These are phyloP conservation scores for Atrina japonica DNA, from an alignment of 2,888 invertebrate species.

Conservation along the genomic window DNA sequence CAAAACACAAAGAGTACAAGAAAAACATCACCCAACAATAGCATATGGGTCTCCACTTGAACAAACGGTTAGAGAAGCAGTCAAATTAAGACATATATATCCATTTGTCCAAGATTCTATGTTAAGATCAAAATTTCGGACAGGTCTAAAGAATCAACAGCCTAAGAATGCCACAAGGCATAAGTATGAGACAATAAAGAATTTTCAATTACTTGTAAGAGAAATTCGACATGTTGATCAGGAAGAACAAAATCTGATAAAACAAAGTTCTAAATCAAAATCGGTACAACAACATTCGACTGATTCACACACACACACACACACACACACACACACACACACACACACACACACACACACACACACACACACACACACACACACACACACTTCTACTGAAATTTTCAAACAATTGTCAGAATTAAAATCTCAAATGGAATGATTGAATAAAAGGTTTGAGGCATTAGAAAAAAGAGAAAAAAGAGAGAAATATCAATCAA, in stretches of 20 bases:
- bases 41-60: not conserved
- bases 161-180: slow-evolving; percentile 18
- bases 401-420: not conserved
- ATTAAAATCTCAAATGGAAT: not conserved
- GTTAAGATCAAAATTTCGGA: slow-evolving; percentile 13
- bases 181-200: slow-evolving; percentile 20
- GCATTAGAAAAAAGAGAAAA: not conserved
- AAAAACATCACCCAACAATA: not conserved
- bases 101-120: slow-evolving; percentile 9
- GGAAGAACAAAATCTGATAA: not conserved
- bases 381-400: not conserved
- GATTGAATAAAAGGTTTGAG: not conserved
- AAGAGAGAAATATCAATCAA: too few relatives aligned
- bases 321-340: not conserved
- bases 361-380: not conserved
- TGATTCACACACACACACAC: not conserved
- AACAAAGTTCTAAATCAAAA: not conserved
- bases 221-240: slow-evolving; percentile 12
- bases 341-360: not conserved
- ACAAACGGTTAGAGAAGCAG: slow-evolving; percentile 4
- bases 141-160: not conserved
- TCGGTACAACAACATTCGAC: not conserved
- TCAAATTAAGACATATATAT: not conserved
- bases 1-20: too few relatives aligned
- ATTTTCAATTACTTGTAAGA: slow-evolving; percentile 6